Conservation (phyloP, 2,113 vertebrate species). For the Sphyrna mokarran region DNA sequence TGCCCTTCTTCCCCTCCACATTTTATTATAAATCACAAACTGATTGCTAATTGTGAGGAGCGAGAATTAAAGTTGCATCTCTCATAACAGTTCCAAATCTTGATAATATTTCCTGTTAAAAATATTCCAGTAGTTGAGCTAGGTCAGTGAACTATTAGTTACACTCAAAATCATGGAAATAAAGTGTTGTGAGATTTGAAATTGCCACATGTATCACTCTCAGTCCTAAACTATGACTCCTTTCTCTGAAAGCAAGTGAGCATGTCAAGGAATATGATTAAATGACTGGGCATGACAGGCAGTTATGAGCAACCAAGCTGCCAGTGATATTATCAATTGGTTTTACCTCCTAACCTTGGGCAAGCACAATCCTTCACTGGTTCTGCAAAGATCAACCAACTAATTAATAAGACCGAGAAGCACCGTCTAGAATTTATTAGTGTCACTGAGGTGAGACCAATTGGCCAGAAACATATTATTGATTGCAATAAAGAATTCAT, state of each 20-base stretch:
- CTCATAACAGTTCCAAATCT: no score
- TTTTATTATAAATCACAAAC: background rate
- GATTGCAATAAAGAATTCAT: background rate
- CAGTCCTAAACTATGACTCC: background rate
- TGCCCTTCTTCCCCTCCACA: no score
- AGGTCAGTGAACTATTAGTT: background rate
- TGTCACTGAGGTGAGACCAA: conserved; percentile 7
- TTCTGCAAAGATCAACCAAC: conserved; percentile 9
- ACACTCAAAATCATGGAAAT: background rate
- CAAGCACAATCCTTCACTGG: background rate
- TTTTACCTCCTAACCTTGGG: conserved; percentile 10
- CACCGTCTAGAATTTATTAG: conserved; percentile 21
- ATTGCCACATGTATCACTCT: background rate
- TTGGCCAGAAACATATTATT: conserved; percentile 15
- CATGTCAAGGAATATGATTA: background rate
- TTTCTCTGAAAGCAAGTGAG: background rate
- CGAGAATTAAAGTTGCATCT: background rate
- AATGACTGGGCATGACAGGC: background rate
- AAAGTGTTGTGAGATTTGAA: background rate
- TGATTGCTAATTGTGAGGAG: background rate
- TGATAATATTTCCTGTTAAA: no score
- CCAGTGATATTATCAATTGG: background rate
- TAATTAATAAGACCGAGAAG: conserved; percentile 13
- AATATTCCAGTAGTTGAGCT: background rate
- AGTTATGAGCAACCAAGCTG: background rate